Percentiles rank a stretch among this genome's conserved stretches.
These are phyloP conservation scores for Ephialtes manifestator DNA, from an alignment of 2,888 invertebrate species.

Conservation along the genomic window DNA sequence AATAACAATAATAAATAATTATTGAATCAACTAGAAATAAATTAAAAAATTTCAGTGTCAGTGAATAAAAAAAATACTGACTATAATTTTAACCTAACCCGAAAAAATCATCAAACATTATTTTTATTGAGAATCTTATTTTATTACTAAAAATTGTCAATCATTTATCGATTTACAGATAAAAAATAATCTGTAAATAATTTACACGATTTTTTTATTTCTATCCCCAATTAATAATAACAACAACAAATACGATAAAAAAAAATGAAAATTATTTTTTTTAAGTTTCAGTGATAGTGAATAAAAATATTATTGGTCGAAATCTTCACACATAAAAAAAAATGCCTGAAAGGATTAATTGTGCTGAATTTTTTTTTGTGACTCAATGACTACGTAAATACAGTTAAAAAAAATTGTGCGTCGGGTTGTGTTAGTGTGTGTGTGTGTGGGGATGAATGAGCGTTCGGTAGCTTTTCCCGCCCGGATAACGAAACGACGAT, in stretches of 20 bases:
- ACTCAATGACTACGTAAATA: neutral
- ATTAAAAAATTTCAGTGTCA: too few relatives aligned
- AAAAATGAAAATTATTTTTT: neutral
- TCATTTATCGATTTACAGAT: too few relatives aligned
- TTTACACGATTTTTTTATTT: neutral
- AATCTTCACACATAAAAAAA: neutral
- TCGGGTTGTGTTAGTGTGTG: neutral
- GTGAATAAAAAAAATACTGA: too few relatives aligned
- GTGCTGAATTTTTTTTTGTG: neutral
- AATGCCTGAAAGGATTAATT: neutral
- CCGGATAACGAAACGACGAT: conserved; percentile 23
- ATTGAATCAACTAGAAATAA: too few relatives aligned
- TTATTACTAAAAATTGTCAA: too few relatives aligned
- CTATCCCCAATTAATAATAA: too few relatives aligned
- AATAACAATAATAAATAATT: too few relatives aligned
- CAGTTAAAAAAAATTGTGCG: conserved; percentile 1
- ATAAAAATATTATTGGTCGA: conserved; percentile 13
- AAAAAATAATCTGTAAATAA: neutral
- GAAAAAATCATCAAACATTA: too few relatives aligned
- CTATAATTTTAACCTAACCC: too few relatives aligned
- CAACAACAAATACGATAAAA: neutral
- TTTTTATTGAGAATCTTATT: too few relatives aligned
- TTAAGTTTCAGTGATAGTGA: neutral
- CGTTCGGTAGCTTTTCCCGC: conserved; percentile 41
- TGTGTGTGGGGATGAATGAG: conserved; percentile 32